Evolutionary conservation across 2,797 vertebrate genomes (phyloP), one percentile per base, ranked within the genome.

Genomic region (Liasis olivaceus): DNA sequence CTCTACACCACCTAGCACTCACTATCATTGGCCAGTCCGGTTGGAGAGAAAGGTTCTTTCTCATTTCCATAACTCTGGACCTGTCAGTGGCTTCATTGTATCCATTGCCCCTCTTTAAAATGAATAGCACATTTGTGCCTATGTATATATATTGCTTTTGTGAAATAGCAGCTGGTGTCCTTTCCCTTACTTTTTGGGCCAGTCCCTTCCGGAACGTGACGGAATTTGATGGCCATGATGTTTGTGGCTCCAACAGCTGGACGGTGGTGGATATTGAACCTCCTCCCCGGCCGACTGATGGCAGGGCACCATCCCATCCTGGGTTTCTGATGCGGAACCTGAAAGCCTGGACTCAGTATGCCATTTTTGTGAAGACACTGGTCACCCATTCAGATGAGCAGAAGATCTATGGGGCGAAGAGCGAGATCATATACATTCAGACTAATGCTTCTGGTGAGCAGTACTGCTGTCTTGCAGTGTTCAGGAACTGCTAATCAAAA

Each of bases 191-290:
- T 24, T 7, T 0, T 59, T 6, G 0, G 64, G 20, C 22, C 96
- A 99, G 99, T 28, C 99, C 98, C 0, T 99, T 98, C 87, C 98
- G 96, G 95, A 99, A 99, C 0, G 99, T 99, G 96, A 99, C 99
- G 0, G 99, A 99, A 97, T 99, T 99, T 0, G 99, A 99, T 0
- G 99, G 99, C 2, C 99, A 99, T 95, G 99, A 99, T 0, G 99
- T 99, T 0, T 99, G 99, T 1, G 99, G 99, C 66, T 99, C 99
- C 3, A 99, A 99, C 96, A 99, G 99, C 96, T 99, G 99, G 99
- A 98, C 98, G 0, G 99, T 99, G 1, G 98, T 99, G 12, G 99
- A 99, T 63, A 98, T 99, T 0, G 99, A 99, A 2, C 98, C 99
- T 0, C 99, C 99, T 0, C 87, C 93, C 0, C 98, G 99, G 2